phyloP scores from a whole-genome alignment of 2,797 vertebrate genomes.

The Australoheros facetus region DNA sequence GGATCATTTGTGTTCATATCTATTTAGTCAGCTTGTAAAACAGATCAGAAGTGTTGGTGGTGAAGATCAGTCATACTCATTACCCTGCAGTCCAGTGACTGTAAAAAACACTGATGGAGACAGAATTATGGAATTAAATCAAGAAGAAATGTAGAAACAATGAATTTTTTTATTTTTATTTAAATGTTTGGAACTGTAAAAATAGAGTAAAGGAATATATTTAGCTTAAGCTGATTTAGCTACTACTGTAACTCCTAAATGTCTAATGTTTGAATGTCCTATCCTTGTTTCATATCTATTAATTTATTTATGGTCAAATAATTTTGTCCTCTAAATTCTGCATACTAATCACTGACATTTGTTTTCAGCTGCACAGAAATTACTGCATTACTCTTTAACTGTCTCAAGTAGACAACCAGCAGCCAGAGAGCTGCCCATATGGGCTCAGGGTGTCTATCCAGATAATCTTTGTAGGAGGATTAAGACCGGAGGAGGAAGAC shows the following conservation, averaged over 20 bases:
- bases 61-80: background rate
- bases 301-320: background rate
- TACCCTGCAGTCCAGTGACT: background rate
- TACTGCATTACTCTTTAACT: background rate
- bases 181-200: background rate
- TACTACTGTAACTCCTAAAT: background rate
- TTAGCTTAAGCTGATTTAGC: background rate
- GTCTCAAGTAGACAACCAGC: constrained; percentile 8
- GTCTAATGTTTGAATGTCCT: background rate
- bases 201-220: background rate
- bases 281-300: background rate
- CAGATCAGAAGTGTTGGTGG: background rate
- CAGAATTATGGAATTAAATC: background rate
- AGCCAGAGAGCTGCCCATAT: constrained; percentile 36
- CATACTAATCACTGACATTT: background rate
- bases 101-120: background rate
- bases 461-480: constrained; percentile 73
- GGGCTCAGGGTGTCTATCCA: constrained; percentile 35
- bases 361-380: background rate
- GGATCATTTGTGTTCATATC: background rate
- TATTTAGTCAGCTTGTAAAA: background rate
- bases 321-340: background rate
- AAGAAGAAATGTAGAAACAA: background rate
- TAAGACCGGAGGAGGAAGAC: constrained; percentile 48
- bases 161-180: background rate